Percentiles rank a stretch among this genome's conserved stretches.
These are phyloP conservation scores for Artibeus lituratus DNA, from an alignment of 2,797 vertebrate genomes.

Conservation along the genomic window DNA sequence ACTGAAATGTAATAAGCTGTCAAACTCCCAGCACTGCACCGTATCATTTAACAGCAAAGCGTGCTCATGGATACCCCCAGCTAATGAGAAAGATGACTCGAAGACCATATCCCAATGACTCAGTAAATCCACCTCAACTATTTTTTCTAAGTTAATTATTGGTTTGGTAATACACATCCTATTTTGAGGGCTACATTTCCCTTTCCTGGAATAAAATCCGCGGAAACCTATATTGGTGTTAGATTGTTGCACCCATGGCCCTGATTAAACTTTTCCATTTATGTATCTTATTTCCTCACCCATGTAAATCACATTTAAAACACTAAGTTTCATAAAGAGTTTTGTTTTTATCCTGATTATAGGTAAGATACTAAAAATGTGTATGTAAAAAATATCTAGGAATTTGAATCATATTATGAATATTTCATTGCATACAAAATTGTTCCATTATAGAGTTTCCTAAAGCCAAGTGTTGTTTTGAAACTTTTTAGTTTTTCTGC, in stretches of 20 bases:
- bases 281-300: not conserved
- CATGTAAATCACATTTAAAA: not conserved
- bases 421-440: not conserved
- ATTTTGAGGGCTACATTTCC: conserved; percentile 55
- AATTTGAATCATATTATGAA: not conserved
- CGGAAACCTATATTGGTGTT: conserved; percentile 7
- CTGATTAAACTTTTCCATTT: conserved; percentile 57
- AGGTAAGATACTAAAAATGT: not conserved
- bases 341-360: not conserved
- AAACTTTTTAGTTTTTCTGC: conserved; percentile 31
- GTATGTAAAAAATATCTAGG: not conserved
- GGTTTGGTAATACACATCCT: not conserved
- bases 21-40: not conserved
- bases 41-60: not conserved
- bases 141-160: conserved; percentile 69
- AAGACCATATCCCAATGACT: conserved; percentile 28
- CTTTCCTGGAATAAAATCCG: conserved; percentile 50
- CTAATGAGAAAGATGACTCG: conserved; percentile 56
- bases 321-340: not conserved
- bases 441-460: not conserved
- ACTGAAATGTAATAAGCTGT: conserved; percentile 23
- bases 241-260: not conserved
- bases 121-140: conserved; percentile 45
- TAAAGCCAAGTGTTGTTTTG: conserved; percentile 26
- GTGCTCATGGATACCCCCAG: not conserved